Evolutionary conservation across 1,140 invertebrate species (phyloP), one percentile per base, ranked within the genome.

Genomic region (Vanessa tameamea): DNA sequence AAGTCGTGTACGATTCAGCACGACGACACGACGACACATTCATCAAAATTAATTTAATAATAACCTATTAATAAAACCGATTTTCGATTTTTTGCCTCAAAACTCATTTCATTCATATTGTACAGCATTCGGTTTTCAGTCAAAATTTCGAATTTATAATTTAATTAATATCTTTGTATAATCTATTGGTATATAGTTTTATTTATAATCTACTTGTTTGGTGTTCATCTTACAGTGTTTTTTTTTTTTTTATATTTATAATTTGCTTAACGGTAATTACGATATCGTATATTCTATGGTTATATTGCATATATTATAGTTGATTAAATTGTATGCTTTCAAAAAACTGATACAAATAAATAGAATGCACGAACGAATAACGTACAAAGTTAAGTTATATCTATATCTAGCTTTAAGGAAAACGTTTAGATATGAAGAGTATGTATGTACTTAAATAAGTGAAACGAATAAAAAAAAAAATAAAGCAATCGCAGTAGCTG

Each of bases 221-320:
- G 72, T 67, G 64, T 73, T 73, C 63, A 47, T 65, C 72, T 73
- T 73, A 73, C 72, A 73, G 72, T 68, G 72, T 26, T 59, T 61
- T 47, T 57, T 59, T 61, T 47, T 57, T n/a, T 69, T 37, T 43
- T 2, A 37, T 61, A 61, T 37, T 61, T 61, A 61, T 61, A 61
- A 31, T 16, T 20, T 61, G 23, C 23, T 61, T 61, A 61, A 37
- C 13, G 31, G 23, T 59, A 23, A 59, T 61, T 61, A 37, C 6
- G 13, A 57, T 23, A 57, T 57, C 20, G 9, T 57, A 26, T 51
- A n/a, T 57, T 57, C 16, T 57, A 57, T 57, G 50, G 50, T 23
- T 57, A 26, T 57, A 16, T 7, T 57, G 20, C 20, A 4, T 57
- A 57, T 57, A 20, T 20, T 20, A 57, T 57, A 57, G 4, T 12